phyloP scores from a whole-genome alignment of 2,888 invertebrate species.

The Pachliopta kotzebuea region DNA sequence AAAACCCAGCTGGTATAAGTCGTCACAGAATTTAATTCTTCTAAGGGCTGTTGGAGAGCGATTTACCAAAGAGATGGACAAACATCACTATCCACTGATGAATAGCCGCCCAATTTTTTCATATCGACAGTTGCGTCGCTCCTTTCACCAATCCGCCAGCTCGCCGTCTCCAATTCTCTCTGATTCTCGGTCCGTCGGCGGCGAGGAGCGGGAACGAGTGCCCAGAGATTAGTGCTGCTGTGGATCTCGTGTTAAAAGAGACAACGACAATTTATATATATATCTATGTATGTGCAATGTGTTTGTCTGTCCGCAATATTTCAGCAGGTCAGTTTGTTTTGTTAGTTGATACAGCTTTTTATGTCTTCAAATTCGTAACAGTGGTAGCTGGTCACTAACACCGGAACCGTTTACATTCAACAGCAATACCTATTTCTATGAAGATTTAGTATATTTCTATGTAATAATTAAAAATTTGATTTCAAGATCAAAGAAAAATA shows the following conservation, averaged over 20 bases:
- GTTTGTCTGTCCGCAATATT: conserved; percentile 11
- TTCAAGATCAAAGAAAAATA: no score
- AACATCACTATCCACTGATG: background rate
- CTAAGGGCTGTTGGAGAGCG: no score
- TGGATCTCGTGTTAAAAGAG: background rate
- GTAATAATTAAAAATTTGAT: no score
- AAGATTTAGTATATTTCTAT: no score
- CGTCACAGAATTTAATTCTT: no score
- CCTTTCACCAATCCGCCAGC: conserved; percentile 13
- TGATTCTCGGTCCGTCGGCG: conserved; percentile 14
- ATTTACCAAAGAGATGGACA: no score
- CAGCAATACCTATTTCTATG: no score
- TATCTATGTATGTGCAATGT: conserved; percentile 19
- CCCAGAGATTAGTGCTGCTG: no score
- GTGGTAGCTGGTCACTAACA: no score
- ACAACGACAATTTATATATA: background rate
- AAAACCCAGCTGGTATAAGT: no score
- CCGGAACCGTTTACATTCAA: no score
- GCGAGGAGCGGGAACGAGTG: background rate
- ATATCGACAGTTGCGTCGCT: conserved; percentile 18
- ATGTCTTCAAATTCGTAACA: no score
- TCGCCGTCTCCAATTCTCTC: conserved; percentile 6
- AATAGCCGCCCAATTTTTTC: conserved; percentile 9
- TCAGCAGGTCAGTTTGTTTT: conserved; percentile 24
- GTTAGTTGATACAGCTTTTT: background rate